Percentiles rank a stretch among this genome's conserved stretches.
Conservation (phyloP, 2,888 invertebrate species). For the Cyaniris semiargus region DNA sequence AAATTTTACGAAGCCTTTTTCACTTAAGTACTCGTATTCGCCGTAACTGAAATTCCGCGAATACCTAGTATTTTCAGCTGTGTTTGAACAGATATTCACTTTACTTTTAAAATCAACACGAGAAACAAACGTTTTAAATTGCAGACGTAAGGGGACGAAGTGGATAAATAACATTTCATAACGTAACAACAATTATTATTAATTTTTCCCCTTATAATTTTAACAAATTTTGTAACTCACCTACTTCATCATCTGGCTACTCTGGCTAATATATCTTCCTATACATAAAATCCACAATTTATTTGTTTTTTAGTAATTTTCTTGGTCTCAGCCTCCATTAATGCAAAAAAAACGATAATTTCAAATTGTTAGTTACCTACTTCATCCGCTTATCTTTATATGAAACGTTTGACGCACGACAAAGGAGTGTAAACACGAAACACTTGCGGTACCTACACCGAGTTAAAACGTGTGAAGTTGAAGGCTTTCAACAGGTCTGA, state of each 20-base stretch:
- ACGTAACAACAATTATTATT: too few relatives aligned
- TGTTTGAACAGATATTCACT: background rate
- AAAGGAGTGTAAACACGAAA: conserved; percentile 7
- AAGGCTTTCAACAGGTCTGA: conserved; percentile 77
- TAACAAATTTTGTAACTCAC: too few relatives aligned
- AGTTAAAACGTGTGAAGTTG: conserved; percentile 63
- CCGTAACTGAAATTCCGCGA: background rate
- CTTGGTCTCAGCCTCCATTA: too few relatives aligned
- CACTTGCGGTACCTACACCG: conserved; percentile 44
- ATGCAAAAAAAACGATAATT: too few relatives aligned
- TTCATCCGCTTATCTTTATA: background rate
- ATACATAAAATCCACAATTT: too few relatives aligned
- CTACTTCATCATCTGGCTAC: too few relatives aligned
- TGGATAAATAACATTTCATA: too few relatives aligned
- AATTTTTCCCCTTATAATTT: too few relatives aligned
- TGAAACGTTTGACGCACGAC: background rate
- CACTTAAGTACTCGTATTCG: background rate
- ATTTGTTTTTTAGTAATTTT: too few relatives aligned
- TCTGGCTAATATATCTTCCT: too few relatives aligned
- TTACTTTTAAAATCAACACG: conserved; percentile 2
- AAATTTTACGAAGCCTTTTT: conserved; percentile 11
- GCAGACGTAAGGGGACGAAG: background rate
- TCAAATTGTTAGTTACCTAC: too few relatives aligned
- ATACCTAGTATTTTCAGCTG: conserved; percentile 5
- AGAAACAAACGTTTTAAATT: background rate